Evolutionary conservation across 2,888 invertebrate species (phyloP).

Genomic region (Chloromyia formosa): DNA sequence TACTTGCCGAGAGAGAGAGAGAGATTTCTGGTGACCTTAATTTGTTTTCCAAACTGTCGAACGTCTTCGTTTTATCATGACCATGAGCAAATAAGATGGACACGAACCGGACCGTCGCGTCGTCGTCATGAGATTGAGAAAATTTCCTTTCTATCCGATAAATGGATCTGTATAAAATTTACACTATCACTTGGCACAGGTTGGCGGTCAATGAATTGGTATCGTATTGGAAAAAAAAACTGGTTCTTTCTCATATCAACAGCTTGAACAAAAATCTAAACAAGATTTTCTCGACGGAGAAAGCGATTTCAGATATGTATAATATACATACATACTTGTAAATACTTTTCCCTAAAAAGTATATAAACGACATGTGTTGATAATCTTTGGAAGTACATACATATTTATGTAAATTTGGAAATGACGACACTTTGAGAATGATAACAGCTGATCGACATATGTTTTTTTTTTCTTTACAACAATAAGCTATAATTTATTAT

Average conservation of each 20-base stretch:
- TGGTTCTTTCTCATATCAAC: conserved; percentile 10
- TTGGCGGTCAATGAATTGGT: neutral
- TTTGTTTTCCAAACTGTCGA: conserved; percentile 25
- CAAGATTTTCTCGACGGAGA: conserved; percentile 41
- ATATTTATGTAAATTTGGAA: neutral
- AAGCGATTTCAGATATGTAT: conserved; percentile 36
- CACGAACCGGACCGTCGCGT: too few relatives aligned
- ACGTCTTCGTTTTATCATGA: neutral
- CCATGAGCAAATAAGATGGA: neutral
- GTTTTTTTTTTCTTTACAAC: too few relatives aligned
- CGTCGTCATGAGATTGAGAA: conserved; percentile 1
- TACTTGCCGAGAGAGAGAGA: neutral
- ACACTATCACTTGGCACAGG: conserved; percentile 12
- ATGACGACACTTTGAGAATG: conserved; percentile 9
- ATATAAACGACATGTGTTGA: too few relatives aligned
- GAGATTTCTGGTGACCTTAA: conserved; percentile 18
- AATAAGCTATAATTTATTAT: too few relatives aligned
- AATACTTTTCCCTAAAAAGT: neutral
- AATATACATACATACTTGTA: neutral
- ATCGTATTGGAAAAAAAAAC: neutral
- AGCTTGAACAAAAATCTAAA: conserved; percentile 32
- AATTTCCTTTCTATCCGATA: conserved; percentile 18
- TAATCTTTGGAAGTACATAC: too few relatives aligned
- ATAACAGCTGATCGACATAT: too few relatives aligned
- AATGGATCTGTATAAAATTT: neutral